Percentiles rank a stretch among this genome's conserved stretches.
These are phyloP conservation scores for Esox niger DNA, from an alignment of 2,113 vertebrate genomes.

Conservation along the genomic window DNA sequence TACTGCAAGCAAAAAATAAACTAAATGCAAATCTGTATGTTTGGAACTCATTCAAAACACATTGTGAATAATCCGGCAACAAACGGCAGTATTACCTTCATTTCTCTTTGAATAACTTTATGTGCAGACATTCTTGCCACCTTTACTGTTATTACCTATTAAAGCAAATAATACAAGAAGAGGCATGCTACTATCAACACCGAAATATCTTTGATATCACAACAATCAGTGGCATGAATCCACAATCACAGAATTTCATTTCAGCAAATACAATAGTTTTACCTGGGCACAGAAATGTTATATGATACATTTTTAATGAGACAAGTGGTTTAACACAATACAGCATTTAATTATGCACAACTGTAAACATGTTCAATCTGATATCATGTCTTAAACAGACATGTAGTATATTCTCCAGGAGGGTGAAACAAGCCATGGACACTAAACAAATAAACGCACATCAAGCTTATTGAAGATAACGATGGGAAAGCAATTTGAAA, in stretches of 20 bases:
- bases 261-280: background rate
- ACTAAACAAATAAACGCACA: slow-evolving; percentile 48
- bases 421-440: slow-evolving; percentile 30
- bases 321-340: background rate
- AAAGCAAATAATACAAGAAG: slow-evolving; percentile 12
- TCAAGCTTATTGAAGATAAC: slow-evolving; percentile 21
- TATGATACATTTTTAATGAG: slow-evolving; percentile 4
- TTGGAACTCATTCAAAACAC: background rate
- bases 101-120: slow-evolving; percentile 16
- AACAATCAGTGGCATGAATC: background rate
- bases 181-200: slow-evolving; percentile 28
- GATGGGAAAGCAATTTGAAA: background rate
- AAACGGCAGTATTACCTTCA: slow-evolving; percentile 13
- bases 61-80: background rate
- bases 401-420: slow-evolving; percentile 37
- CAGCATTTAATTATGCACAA: slow-evolving; percentile 11
- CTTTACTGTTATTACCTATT: slow-evolving; percentile 9
- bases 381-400: slow-evolving; percentile 38
- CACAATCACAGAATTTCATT: slow-evolving; percentile 9
- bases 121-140: slow-evolving; percentile 20
- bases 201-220: background rate
- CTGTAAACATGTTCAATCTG: slow-evolving; percentile 28
- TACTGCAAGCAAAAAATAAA: too few species aligned
- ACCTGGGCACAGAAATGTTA: background rate
- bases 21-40: too few species aligned